Percentiles rank a stretch among this genome's conserved stretches.
Conservation (phyloP, 1,140 invertebrate species). For the Venturia canescens region DNA sequence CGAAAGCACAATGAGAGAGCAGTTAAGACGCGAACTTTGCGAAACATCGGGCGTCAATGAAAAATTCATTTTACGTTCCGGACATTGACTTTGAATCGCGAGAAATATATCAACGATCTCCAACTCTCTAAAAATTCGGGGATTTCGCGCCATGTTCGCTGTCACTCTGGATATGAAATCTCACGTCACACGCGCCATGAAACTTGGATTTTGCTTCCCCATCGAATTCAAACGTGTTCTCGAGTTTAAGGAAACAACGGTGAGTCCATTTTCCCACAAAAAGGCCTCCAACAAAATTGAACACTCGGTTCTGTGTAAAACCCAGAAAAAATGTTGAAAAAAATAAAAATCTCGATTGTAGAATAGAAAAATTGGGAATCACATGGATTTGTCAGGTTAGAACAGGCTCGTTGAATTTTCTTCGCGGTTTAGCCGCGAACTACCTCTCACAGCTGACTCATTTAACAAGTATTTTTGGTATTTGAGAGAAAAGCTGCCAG, state of each 20-base stretch:
- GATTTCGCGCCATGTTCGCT: constrained; percentile 36
- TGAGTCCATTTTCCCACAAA: constrained; percentile 28
- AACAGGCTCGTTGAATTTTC: too few species aligned
- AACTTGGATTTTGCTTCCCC: constrained; percentile 35
- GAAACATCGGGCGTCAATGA: neutral
- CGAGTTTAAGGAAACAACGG: constrained; percentile 35
- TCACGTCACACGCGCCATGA: constrained; percentile 39
- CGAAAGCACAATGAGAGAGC: neutral
- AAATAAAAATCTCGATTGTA: neutral
- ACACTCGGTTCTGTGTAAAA: too few species aligned
- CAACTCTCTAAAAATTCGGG: too few species aligned
- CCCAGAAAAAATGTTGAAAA: too few species aligned
- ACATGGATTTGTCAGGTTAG: too few species aligned
- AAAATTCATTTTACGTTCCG: neutral
- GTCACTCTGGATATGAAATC: constrained; percentile 37
- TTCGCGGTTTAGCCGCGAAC: too few species aligned
- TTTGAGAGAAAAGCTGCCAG: too few species aligned
- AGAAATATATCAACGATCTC: neutral
- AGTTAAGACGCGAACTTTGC: constrained; percentile 19
- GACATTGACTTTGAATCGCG: constrained; percentile 4
- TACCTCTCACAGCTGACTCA: too few species aligned
- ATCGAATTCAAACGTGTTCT: constrained; percentile 26
- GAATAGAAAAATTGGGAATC: neutral
- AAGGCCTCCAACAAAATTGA: neutral
- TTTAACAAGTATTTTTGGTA: too few species aligned